Base-by-base conservation (phyloP, 1,140 invertebrate genomes). In the Lordiphosa clarofinis region DNA sequence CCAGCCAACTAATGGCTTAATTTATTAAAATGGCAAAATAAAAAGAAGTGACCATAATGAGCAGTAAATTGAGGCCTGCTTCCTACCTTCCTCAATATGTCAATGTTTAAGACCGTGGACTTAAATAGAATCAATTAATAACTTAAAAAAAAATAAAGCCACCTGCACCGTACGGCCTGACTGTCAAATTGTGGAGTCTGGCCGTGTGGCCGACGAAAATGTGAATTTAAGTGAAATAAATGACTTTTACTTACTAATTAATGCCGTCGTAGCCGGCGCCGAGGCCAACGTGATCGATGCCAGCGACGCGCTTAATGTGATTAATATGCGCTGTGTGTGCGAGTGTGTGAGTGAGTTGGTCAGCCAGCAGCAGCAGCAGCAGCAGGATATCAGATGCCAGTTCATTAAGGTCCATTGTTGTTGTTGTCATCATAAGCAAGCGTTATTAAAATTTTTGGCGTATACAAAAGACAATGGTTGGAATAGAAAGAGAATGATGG, bases 191-290 rank as follows among this genome's bases (percentile, higher is more conserved):
- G 48, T 7, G 11, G 15, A 24, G 44, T 35, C 3, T n/a, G 35
- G 35, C 53, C 4, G 28, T 64, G 62, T 66, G 48, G 36, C 60
- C 52, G 50, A 50, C 40, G 46, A 61, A 70, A 79, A 81, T 68
- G 66, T 53, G 62, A 65, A 84, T 84, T 84, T 84, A 84, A 84
- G 78, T 84, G 79, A 84, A 84, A 84, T 84, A 84, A 84, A 84
- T 84, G 69, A 84, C 60, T 84, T 79, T 65, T 90, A 95, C 94
- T 96, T 92, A 96, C 95, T 93, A 94, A 91, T 96, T 96, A 90
- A 97, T 96, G 86, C 95, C 95, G 89, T 97, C 95, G 90, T 94
- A 97, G 71, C 95, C 95, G 48, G 95, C 95, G 64, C 95, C 95
- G 52, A 97, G 92, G 42, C 95, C 96, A 61, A 97, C 94, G 89